Percentiles rank a stretch among this genome's conserved stretches.
Conservation (phyloP, 1,140 invertebrate species). For the Magallana gigas region DNA sequence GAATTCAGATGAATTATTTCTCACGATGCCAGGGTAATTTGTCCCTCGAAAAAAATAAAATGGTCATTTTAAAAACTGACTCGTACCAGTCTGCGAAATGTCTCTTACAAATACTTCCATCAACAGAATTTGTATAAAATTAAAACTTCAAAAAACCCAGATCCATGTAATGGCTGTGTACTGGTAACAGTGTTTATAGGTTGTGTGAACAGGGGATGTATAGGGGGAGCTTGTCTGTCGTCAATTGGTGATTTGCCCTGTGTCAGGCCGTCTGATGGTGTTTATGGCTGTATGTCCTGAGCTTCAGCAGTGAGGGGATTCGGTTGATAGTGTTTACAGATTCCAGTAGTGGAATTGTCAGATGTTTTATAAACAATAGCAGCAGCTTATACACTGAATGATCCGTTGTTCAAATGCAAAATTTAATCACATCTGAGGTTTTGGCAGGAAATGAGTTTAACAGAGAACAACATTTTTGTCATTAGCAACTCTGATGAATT, state of each 20-base stretch:
- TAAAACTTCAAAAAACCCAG: not conserved
- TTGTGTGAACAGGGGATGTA: not conserved
- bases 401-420: not conserved
- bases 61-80: not conserved
- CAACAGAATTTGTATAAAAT: not conserved
- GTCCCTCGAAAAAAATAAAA: not conserved
- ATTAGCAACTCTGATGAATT: too few species aligned
- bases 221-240: not conserved
- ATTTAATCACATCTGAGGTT: not conserved
- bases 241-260: not conserved
- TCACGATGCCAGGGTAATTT: conserved; percentile 20
- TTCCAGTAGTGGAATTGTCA: not conserved
- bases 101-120: not conserved
- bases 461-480: not conserved
- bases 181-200: not conserved
- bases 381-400: not conserved
- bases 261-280: not conserved
- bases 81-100: not conserved
- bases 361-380: conserved; percentile 19
- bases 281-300: conserved; percentile 6
- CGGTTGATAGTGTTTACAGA: conserved; percentile 26
- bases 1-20: conserved; percentile 7
- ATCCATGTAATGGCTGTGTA: not conserved
- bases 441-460: not conserved
- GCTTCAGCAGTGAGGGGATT: not conserved